Conservation (phyloP, 2,113 vertebrate species). For the Astur gentilis region DNA sequence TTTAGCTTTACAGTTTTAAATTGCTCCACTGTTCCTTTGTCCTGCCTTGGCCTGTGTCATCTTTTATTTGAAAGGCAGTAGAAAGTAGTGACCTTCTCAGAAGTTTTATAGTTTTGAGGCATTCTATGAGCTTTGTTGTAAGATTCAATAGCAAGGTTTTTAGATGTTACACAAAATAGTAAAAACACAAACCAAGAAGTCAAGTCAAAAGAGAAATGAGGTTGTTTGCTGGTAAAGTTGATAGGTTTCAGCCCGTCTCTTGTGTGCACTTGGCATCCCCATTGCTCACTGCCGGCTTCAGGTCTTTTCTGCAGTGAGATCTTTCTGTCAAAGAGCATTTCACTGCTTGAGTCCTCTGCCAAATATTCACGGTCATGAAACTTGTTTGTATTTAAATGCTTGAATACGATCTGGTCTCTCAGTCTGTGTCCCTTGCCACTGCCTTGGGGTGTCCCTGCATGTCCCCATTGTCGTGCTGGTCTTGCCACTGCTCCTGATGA, state of each 20-base stretch:
- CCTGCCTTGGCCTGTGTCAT: neutral
- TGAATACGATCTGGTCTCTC: neutral
- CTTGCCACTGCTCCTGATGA: neutral
- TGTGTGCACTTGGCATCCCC: neutral
- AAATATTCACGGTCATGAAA: neutral
- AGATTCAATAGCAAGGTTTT: neutral
- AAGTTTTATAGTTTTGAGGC: neutral
- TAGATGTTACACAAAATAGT: neutral
- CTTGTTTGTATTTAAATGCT: neutral
- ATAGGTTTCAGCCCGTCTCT: neutral
- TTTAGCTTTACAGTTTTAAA: neutral
- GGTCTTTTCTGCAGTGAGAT: neutral
- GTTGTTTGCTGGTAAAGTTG: neutral
- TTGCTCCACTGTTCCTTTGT: too few relatives aligned
- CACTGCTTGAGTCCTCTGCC: neutral
- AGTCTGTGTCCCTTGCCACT: neutral
- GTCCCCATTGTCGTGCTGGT: neutral
- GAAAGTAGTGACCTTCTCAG: neutral
- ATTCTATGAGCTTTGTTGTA: neutral
- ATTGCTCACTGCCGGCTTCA: fast-evolving
- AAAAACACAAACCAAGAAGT: neutral
- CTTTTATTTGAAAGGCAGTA: neutral
- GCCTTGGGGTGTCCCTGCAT: neutral
- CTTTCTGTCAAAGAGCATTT: neutral
- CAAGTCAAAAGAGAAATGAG: neutral